These are phyloP conservation scores for Eupithecia tripunctaria DNA, from an alignment of 2,888 invertebrate species.

Conservation along the genomic window DNA sequence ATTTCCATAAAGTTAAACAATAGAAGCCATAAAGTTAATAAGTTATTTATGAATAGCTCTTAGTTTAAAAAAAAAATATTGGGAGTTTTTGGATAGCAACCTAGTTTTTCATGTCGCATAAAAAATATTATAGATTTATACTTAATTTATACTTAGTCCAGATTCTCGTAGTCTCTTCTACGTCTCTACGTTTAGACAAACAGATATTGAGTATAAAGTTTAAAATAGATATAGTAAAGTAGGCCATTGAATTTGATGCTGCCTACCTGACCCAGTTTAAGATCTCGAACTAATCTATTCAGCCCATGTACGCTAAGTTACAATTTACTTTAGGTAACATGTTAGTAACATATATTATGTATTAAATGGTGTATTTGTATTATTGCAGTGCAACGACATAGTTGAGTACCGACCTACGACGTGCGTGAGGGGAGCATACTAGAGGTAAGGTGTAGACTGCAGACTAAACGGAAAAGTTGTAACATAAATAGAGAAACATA, in stretches of 20 bases:
- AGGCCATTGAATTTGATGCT: not conserved
- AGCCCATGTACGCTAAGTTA: not conserved
- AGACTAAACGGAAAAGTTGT: conserved; percentile 38
- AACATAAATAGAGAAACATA: not conserved
- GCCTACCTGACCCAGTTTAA: not conserved
- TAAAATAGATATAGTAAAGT: not conserved
- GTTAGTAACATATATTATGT: not conserved
- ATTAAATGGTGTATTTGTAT: conserved; percentile 19
- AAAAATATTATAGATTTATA: too few species aligned
- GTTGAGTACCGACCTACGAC: conserved; percentile 43
- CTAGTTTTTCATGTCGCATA: too few species aligned
- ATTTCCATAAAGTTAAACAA: too few species aligned
- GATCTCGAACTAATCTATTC: not conserved
- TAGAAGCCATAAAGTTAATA: too few species aligned
- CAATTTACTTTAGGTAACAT: not conserved
- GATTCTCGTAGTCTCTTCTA: not conserved
- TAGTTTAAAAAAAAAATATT: too few species aligned
- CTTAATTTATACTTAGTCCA: too few species aligned
- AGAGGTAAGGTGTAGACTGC: conserved; percentile 45
- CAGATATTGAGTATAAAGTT: not conserved
- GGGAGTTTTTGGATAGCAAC: too few species aligned
- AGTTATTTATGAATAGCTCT: too few species aligned
- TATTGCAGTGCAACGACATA: conserved; percentile 44
- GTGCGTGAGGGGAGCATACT: conserved; percentile 41
- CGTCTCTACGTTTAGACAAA: not conserved